These are phyloP conservation scores for Loriculus beryllinus DNA, from an alignment of 2,797 vertebrate species.

Conservation along the genomic window DNA sequence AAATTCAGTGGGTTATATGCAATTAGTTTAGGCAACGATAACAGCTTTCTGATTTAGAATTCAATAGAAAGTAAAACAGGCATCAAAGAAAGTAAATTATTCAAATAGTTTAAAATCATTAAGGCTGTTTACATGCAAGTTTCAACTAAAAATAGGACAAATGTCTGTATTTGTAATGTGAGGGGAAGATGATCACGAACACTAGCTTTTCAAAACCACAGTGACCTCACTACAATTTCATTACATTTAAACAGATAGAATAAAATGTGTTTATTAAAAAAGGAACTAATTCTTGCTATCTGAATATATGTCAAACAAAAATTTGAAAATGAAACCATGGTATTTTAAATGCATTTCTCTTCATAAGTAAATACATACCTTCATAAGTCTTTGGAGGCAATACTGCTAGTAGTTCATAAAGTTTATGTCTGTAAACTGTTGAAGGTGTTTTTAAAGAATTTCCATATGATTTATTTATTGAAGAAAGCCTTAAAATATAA, in stretches of 20 bases:
- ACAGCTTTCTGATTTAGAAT: not conserved
- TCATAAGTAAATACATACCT: conserved; percentile 76
- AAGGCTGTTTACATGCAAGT: not conserved
- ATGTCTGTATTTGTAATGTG: not conserved
- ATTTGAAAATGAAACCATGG: not conserved
- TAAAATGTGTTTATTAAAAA: not conserved
- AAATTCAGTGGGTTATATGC: not conserved
- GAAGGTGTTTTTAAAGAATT: conserved; percentile 79
- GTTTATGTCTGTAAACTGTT: conserved; percentile 82
- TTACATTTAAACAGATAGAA: not conserved
- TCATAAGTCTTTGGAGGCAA: conserved; percentile 86
- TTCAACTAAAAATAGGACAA: not conserved
- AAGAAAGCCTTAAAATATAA: conserved; percentile 79
- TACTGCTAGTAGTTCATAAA: conserved; percentile 87
- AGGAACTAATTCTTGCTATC: not conserved
- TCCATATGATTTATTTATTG: conserved; percentile 81
- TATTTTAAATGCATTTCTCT: not conserved
- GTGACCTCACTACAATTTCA: not conserved
- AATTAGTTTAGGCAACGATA: not conserved
- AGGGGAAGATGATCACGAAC: not conserved
- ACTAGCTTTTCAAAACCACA: not conserved
- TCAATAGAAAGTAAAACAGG: not conserved
- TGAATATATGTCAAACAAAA: not conserved
- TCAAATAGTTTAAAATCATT: not conserved
- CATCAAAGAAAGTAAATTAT: not conserved